Conservation (phyloP, 2,113 vertebrate species). For the Myotis yumanensis region DNA sequence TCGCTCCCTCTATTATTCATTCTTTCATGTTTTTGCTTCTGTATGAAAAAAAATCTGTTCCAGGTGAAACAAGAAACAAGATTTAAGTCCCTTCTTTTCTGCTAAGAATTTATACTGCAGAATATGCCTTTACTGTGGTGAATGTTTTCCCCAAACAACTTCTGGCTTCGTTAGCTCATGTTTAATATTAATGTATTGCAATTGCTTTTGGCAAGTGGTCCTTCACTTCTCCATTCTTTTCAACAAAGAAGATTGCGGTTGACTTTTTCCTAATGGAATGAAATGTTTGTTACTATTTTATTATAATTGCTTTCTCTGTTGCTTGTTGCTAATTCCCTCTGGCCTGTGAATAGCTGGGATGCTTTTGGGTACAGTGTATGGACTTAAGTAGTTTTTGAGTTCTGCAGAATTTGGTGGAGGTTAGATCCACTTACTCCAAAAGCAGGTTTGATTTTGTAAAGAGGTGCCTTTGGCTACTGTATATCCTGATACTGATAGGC, state of each 20-base stretch:
- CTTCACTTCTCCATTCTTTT: slow-evolving; percentile 66
- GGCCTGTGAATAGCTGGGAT: neutral
- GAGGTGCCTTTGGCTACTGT: slow-evolving; percentile 50
- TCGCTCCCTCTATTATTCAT: slow-evolving; percentile 15
- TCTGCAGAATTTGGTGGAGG: slow-evolving; percentile 68
- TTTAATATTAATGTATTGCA: slow-evolving; percentile 82
- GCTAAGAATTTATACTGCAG: slow-evolving; percentile 76
- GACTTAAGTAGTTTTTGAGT: slow-evolving; percentile 59
- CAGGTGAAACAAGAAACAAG: slow-evolving; percentile 48
- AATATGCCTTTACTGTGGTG: slow-evolving; percentile 71
- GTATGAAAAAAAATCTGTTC: slow-evolving; percentile 42
- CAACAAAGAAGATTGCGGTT: slow-evolving; percentile 60
- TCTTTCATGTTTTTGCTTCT: neutral
- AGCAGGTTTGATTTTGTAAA: slow-evolving; percentile 33
- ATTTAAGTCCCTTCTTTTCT: slow-evolving; percentile 73
- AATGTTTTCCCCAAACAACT: slow-evolving; percentile 82
- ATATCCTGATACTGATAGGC: slow-evolving; percentile 52
- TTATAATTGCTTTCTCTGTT: slow-evolving; percentile 31
- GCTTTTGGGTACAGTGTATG: slow-evolving; percentile 18
- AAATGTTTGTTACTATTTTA: slow-evolving; percentile 44
- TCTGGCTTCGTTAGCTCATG: slow-evolving; percentile 80
- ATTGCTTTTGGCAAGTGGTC: slow-evolving; percentile 82
- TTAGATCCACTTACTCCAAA: slow-evolving; percentile 55
- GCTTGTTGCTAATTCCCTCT: neutral
- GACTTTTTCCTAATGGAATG: slow-evolving; percentile 53